A percentile compares a stretch with the other conserved stretches of the same genome.
These are phyloP conservation scores for Pygmarrhopalites habei DNA, from an alignment of 1,140 invertebrate species.

Conservation along the genomic window DNA sequence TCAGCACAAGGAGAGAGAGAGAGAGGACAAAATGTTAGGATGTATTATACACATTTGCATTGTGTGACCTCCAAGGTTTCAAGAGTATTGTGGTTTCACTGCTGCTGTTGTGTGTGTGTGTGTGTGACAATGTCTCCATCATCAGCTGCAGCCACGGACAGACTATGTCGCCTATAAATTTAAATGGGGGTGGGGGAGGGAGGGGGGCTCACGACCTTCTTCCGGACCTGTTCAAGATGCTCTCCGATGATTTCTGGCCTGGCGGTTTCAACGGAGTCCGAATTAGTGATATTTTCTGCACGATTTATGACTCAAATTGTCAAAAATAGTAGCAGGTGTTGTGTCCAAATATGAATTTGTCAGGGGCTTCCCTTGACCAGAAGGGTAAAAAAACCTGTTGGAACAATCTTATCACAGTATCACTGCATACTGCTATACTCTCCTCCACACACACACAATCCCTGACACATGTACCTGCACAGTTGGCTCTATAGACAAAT, in stretches of 20 bases:
- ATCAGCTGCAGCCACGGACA: background rate
- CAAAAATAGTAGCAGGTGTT: conserved; percentile 27
- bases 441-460: conserved; percentile 3
- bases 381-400: conserved; percentile 32
- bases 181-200: background rate
- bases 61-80: conserved; percentile 23
- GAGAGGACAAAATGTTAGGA: background rate
- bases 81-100: conserved; percentile 2
- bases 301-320: conserved; percentile 13
- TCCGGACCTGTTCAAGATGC: background rate
- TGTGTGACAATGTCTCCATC: conserved; percentile 16
- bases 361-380: conserved; percentile 29
- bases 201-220: background rate
- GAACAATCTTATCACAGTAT: conserved; percentile 16
- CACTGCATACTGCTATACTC: background rate
- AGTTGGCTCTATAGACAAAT: no score
- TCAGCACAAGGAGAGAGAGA: background rate
- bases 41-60: conserved; percentile 1
- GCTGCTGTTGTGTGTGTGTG: background rate
- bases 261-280: background rate
- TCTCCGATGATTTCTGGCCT: background rate
- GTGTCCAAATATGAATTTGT: conserved; percentile 27
- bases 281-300: background rate
- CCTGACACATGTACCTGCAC: background rate
- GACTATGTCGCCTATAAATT: background rate